These are phyloP conservation scores for Tortricodes alternella DNA, from an alignment of 2,888 invertebrate genomes.

Conservation along the genomic window DNA sequence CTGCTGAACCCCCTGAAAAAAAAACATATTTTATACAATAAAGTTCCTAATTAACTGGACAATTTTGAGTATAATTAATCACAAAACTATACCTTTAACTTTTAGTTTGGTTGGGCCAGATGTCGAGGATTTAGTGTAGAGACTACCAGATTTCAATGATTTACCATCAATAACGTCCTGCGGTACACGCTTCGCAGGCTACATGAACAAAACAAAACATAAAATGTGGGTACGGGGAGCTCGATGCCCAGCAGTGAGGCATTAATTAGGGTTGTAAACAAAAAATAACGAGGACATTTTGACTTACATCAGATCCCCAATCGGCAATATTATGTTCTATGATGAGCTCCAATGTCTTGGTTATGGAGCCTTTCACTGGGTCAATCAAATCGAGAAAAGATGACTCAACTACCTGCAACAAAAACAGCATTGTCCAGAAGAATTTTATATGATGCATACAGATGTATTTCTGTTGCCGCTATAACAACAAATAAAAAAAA, in stretches of 20 bases:
- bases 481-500: too few relatives aligned
- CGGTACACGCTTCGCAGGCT: constrained; percentile 76
- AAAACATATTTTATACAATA: neutral
- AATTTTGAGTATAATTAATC: neutral
- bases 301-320: constrained; percentile 92
- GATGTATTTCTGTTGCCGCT: neutral
- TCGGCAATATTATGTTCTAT: constrained; percentile 88
- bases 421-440: too few relatives aligned
- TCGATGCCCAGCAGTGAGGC: too few relatives aligned
- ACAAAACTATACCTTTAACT: constrained; percentile 61
- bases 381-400: constrained; percentile 88
- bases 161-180: constrained; percentile 82
- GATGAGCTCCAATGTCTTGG: constrained; percentile 85
- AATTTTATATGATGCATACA: too few relatives aligned
- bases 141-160: constrained; percentile 83
- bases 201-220: constrained; percentile 24
- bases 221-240: too few relatives aligned
- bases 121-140: constrained; percentile 75
- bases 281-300: too few relatives aligned
- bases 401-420: constrained; percentile 86
- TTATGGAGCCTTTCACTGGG: constrained; percentile 80
- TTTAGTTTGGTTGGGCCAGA: constrained; percentile 67
- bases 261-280: too few relatives aligned
- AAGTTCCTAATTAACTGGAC: too few relatives aligned
- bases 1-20: constrained; percentile 88